phyloP scores from a whole-genome alignment of 1,140 invertebrate species.

The Drosophila truncata region DNA sequence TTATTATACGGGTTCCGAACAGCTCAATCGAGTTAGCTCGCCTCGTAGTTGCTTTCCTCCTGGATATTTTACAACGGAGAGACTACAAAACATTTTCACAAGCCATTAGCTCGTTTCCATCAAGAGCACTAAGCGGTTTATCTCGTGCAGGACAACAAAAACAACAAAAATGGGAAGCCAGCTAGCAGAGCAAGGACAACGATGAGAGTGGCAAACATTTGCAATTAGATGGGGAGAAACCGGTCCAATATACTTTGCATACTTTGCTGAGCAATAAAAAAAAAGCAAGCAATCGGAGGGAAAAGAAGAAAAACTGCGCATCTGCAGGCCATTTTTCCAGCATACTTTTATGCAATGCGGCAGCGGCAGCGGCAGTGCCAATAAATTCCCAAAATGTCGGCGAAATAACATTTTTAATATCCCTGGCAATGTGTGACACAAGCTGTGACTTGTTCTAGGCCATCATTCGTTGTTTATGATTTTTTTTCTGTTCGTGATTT shows the following conservation, averaged over 20 bases:
- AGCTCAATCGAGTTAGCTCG: conserved; percentile 63
- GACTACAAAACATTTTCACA: conserved; percentile 65
- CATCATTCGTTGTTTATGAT: conserved; percentile 35
- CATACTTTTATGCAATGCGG: conserved; percentile 37
- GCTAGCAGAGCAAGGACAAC: conserved; percentile 15
- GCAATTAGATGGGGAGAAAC: conserved; percentile 32
- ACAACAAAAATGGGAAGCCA: too few relatives aligned
- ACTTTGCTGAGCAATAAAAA: conserved; percentile 47
- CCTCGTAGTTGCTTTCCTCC: conserved; percentile 3
- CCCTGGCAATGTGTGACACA: conserved; percentile 33
- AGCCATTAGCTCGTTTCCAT: conserved; percentile 72
- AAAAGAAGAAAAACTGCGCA: conserved; percentile 25
- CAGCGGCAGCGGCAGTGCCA: conserved; percentile 24
- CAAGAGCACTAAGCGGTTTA: conserved; percentile 69
- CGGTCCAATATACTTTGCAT: conserved; percentile 40
- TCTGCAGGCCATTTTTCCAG: conserved; percentile 28
- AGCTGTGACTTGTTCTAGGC: conserved; percentile 26
- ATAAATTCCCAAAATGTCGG: conserved; percentile 43
- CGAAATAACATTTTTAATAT: conserved; percentile 44
- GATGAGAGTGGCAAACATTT: conserved; percentile 27
- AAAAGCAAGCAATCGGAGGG: conserved; percentile 6
- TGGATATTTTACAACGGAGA: conserved; percentile 50
- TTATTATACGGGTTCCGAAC: conserved; percentile 19
- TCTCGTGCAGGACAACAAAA: conserved; percentile 41
- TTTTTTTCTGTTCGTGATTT: conserved; percentile 2